These are phyloP conservation scores for Fissipunctia ypsillon DNA, from an alignment of 2,888 invertebrate genomes.

Conservation along the genomic window DNA sequence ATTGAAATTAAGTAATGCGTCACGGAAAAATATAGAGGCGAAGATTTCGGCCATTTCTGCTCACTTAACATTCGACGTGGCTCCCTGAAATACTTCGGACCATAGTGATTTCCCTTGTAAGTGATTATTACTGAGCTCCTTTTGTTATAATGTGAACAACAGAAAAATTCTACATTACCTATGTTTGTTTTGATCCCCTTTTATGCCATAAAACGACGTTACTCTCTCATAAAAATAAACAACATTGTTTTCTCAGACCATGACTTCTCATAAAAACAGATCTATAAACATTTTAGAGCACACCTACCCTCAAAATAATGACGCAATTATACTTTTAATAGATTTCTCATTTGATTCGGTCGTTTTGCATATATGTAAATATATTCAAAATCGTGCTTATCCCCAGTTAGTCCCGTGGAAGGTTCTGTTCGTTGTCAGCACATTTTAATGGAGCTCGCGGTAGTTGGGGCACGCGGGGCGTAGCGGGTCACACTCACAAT, in stretches of 20 bases:
- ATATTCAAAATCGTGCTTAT: constrained; percentile 74
- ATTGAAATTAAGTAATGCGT: constrained; percentile 41
- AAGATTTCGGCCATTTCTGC: constrained; percentile 41
- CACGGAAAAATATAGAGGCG: constrained; percentile 39
- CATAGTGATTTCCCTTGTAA: constrained; percentile 65
- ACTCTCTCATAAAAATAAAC: constrained; percentile 43
- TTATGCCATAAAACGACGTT: constrained; percentile 22
- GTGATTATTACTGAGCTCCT: constrained; percentile 58
- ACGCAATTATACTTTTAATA: constrained; percentile 78
- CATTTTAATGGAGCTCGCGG: constrained; percentile 73
- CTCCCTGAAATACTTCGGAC: constrained; percentile 47
- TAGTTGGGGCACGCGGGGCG: constrained; percentile 32
- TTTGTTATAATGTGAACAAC: constrained; percentile 49
- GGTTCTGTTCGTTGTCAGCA: constrained; percentile 72
- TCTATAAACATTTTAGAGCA: constrained; percentile 36
- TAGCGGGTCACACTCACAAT: constrained; percentile 47
- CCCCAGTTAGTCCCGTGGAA: constrained; percentile 64
- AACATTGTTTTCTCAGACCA: constrained; percentile 35
- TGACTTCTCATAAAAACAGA: constrained; percentile 17
- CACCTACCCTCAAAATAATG: constrained; percentile 51
- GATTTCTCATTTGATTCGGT: constrained; percentile 70
- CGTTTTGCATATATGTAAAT: constrained; percentile 77
- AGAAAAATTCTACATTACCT: constrained; percentile 25
- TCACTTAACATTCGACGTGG: constrained; percentile 62
- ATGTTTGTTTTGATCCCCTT: constrained; percentile 50